Conservation (phyloP, 2,797 vertebrate genomes). For the Oreortyx pictus region DNA sequence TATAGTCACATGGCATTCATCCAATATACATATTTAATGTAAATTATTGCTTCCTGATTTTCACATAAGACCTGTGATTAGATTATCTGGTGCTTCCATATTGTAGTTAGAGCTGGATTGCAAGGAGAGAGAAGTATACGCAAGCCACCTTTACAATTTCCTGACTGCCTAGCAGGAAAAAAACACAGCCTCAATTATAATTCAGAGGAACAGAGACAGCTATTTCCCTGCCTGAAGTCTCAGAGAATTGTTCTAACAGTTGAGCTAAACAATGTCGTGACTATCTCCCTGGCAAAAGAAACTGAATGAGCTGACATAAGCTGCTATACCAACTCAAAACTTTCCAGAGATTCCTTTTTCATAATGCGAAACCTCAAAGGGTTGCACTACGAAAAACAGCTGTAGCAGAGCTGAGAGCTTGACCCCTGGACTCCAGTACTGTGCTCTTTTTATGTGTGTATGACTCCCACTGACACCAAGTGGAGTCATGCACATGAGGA, state of each 20-base stretch:
- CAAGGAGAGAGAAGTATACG: not conserved
- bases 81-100: constrained; percentile 51
- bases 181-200: constrained; percentile 28
- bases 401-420: constrained; percentile 51
- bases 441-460: constrained; percentile 41
- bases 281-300: constrained; percentile 41
- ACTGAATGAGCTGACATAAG: constrained; percentile 41
- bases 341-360: constrained; percentile 28
- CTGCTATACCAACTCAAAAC: constrained; percentile 35
- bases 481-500: constrained; percentile 53
- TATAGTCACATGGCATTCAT: constrained; percentile 57
- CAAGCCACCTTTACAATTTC: constrained; percentile 49
- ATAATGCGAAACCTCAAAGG: constrained; percentile 57
- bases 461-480: constrained; percentile 65
- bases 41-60: constrained; percentile 69
- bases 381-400: constrained; percentile 45
- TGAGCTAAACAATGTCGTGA: constrained; percentile 53
- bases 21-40: constrained; percentile 68
- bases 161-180: constrained; percentile 33
- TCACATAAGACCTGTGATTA: constrained; percentile 42
- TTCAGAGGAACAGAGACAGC: constrained; percentile 35
- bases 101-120: constrained; percentile 33
- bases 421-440: constrained; percentile 44
- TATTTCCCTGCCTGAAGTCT: constrained; percentile 51
- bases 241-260: constrained; percentile 45